Conservation (phyloP, 2,113 vertebrate species). For the Etia nguti region DNA sequence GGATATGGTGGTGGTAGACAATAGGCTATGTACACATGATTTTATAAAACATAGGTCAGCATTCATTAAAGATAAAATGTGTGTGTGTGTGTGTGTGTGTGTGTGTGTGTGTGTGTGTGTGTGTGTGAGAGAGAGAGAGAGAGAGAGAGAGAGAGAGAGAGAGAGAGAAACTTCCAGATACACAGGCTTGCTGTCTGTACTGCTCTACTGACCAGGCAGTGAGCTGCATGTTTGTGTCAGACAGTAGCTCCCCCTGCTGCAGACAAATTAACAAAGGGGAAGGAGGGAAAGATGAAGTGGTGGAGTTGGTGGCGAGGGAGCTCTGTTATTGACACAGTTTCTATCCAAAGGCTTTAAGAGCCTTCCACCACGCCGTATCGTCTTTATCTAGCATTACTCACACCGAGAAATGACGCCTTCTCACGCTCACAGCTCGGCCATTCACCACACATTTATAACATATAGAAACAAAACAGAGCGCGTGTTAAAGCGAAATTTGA, state of each 20-base stretch:
- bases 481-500: neutral
- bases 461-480: neutral
- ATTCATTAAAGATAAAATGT: neutral
- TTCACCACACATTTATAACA: neutral
- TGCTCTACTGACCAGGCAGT: neutral
- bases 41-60: neutral
- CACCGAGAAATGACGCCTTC: neutral
- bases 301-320: neutral
- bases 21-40: neutral
- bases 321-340: constrained; percentile 32
- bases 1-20: too few relatives aligned
- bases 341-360: neutral
- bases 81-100: neutral
- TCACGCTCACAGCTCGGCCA: neutral
- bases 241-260: constrained; percentile 72
- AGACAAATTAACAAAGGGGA: neutral
- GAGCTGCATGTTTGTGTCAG: constrained; percentile 42
- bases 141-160: neutral
- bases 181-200: neutral
- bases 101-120: too few relatives aligned
- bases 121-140: neutral
- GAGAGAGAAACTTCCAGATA: neutral
- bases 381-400: neutral
- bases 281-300: neutral
- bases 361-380: neutral